Conservation (phyloP, 2,797 vertebrate species). For the Thalassophryne amazonica region DNA sequence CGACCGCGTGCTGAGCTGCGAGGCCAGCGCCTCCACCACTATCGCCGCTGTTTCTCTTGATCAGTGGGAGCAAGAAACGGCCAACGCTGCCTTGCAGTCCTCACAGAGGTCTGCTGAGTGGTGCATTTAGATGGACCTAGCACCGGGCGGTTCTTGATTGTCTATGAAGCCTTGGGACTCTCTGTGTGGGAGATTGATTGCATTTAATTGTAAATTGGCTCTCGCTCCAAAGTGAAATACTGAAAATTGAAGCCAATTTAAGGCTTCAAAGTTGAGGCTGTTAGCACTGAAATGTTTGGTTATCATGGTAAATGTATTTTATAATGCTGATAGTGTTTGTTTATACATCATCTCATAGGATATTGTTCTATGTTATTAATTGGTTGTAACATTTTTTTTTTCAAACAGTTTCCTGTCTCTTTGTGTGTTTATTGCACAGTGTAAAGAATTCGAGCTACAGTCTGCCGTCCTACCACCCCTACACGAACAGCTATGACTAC, state of each 20-base stretch:
- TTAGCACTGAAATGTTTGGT: no score
- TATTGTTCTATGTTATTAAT: no score
- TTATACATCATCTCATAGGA: no score
- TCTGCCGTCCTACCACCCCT: conserved; percentile 90
- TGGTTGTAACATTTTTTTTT: no score
- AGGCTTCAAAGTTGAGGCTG: no score
- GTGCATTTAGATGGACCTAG: conserved; percentile 9
- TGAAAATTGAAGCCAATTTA: neutral
- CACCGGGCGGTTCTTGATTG: conserved; percentile 8
- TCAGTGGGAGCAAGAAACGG: conserved; percentile 59
- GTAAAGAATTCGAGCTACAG: conserved; percentile 98
- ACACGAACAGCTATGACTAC: conserved; percentile 92
- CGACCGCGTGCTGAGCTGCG: conserved; percentile 79
- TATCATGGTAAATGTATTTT: no score
- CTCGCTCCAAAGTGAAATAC: neutral
- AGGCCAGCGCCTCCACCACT: conserved; percentile 51
- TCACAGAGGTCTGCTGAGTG: conserved; percentile 64
- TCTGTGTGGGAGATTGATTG: neutral
- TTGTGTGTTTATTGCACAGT: conserved; percentile 68
- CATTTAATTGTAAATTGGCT: neutral
- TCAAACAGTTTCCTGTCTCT: neutral
- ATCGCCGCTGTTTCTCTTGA: conserved; percentile 56
- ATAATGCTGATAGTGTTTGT: no score
- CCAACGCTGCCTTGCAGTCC: conserved; percentile 23
- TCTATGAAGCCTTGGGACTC: neutral